phyloP scores from a whole-genome alignment of 2,797 vertebrate genomes.

The Amblyopsis hoosieri region DNA sequence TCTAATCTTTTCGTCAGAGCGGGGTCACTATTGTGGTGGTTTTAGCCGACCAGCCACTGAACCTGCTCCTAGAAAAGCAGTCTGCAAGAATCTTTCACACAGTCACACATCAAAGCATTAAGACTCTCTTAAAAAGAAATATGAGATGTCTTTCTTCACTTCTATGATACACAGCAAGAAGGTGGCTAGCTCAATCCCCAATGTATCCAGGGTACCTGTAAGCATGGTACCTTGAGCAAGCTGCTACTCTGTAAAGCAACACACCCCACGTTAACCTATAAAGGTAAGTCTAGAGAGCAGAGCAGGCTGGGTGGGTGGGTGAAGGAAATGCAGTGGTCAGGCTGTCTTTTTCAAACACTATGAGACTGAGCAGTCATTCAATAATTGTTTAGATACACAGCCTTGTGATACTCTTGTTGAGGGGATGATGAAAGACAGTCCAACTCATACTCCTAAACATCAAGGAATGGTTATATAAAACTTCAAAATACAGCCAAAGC shows the following conservation, averaged over 20 bases:
- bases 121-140: constrained; percentile 1
- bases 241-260: too few relatives aligned
- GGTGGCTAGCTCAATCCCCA: too few relatives aligned
- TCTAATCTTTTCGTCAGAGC: constrained; percentile 60
- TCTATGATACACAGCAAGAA: not conserved
- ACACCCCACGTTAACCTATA: too few relatives aligned
- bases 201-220: too few relatives aligned
- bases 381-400: constrained; percentile 3
- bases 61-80: constrained; percentile 31
- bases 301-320: not conserved
- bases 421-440: constrained; percentile 37
- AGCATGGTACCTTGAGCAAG: too few relatives aligned
- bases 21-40: constrained; percentile 63
- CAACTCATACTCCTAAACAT: constrained; percentile 46
- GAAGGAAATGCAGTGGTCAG: not conserved
- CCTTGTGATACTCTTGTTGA: too few relatives aligned
- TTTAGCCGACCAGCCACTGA: constrained; percentile 42
- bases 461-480: constrained; percentile 53
- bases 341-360: not conserved
- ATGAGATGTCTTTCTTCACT: not conserved
- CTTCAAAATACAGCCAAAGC: constrained; percentile 51
- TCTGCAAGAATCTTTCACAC: not conserved
- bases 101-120: constrained; percentile 21
- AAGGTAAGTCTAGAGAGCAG: not conserved
- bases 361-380: constrained; percentile 18